phyloP scores from a whole-genome alignment of 2,797 vertebrate genomes.

The Coluber constrictor region DNA sequence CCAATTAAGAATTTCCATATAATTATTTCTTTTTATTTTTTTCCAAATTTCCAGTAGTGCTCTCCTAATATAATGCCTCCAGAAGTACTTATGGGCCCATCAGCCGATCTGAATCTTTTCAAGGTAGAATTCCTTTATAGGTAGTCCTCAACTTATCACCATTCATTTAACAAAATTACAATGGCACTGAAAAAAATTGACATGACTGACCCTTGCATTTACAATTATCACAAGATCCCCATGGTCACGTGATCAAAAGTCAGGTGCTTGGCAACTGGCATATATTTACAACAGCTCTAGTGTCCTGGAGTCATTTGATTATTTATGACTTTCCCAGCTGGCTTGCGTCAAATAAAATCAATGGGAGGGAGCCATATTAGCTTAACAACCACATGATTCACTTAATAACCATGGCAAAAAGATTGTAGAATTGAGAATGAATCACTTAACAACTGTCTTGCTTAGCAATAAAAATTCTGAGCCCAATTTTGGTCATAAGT shows the following conservation, averaged over 20 bases:
- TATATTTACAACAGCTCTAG: background rate
- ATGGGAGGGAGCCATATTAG: background rate
- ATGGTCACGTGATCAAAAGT: too few relatives aligned
- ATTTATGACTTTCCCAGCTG: background rate
- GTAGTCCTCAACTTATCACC: background rate
- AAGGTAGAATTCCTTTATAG: background rate
- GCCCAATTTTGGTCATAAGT: background rate
- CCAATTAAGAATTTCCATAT: too few relatives aligned
- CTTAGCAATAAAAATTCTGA: background rate
- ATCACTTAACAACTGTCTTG: background rate
- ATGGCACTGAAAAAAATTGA: background rate
- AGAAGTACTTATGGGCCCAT: too few relatives aligned
- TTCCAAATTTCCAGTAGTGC: too few relatives aligned
- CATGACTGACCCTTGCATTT: background rate
- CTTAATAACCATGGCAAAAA: background rate
- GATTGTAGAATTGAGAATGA: background rate
- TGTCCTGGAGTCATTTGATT: background rate
- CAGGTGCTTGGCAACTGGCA: too few relatives aligned
- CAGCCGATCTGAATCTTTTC: background rate
- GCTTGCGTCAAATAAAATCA: background rate
- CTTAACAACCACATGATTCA: background rate
- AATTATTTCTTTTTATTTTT: too few relatives aligned
- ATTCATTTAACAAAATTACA: background rate
- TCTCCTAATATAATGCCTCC: too few relatives aligned
- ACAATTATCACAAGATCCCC: too few relatives aligned